Base-by-base conservation (phyloP, 2,888 invertebrate species). In the Apamea monoglypha region DNA sequence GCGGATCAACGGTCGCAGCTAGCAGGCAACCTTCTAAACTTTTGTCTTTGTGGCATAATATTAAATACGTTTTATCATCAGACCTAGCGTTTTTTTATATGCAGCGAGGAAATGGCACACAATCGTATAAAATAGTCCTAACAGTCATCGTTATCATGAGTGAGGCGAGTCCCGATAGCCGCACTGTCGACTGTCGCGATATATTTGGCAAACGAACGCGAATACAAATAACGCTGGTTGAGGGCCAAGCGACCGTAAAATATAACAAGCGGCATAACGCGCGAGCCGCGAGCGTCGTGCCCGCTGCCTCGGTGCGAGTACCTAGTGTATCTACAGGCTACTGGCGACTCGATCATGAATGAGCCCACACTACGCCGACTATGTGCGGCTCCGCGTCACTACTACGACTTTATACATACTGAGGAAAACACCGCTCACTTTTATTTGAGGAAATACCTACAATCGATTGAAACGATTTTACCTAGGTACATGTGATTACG, bases 211-310 rank as follows among this genome's bases (percentile, higher is more conserved):
- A 87, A 78, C 73, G 79, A 82, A 69, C 63, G 77, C 63, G 75
- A 89, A 80, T 86, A 87, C 82, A 89, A 88, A 88, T 87, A 88
- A 84, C 80, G 59, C 78, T 84, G 80, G 84, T 84, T 32, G 76
- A 66, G 67, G 80, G 84, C 81, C 89, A 85, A 87, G 76, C 81
- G 74, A 53, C 72, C 68, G 64, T 67, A 70, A 83, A 74, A 78
- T 47, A 80, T 78, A 76, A 76, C 78, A 68, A 85, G 80, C 77
- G 32, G 16, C 29, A 25, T 16, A 25, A 16, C 25, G 29, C 44
- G 77, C 53, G n/a, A 0, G 59, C 18, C 5, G 21, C 68, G 18
- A 25, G 67, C 50, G 32, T 8, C 2, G 29, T 7, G 8, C 32
- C 1, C n/a, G 29, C 59, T 32, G 40, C 61, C 32, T 5, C 21